Evolutionary conservation across 2,113 vertebrate species (phyloP), one percentile per base, ranked within the genome.

Genomic region (Pardalotus punctatus): DNA sequence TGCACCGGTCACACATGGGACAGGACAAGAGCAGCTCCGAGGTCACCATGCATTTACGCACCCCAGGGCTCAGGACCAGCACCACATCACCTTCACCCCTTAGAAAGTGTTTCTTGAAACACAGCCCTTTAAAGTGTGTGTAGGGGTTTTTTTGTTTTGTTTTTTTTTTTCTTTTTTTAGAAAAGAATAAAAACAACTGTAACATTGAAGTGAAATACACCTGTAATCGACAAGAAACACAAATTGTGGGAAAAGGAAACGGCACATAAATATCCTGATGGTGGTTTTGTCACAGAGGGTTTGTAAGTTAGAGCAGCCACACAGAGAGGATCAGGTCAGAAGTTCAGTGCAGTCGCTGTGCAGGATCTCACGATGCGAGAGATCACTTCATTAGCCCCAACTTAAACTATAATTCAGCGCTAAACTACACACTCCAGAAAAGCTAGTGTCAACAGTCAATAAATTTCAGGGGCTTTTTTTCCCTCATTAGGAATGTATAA

Each of bases 201-300:
- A 4, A 14, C 12, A 0, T 0, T 9, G 70, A 8, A 8, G 16
- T 43, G 14, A 19, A 31, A 12, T 1, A 1, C 1, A 0, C 20
- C 5, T 14, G 53, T 3, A 4, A 28, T 2, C 6, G 3, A 6
- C 22, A 28, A 47, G 45, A 36, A 60, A 11, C 29, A 3, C 2
- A 18, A 38, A 31, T 3, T 0, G 29, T 31, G 3, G 57, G 14
- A 21, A 51, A 40, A 23, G 38, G n/a, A 28, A 77, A 3, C 0
- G 3, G 2, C 33, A 0, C 36, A 0, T 3, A 0, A 2, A 0
- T 6, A 2, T n/a, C 17, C 35, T 2, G 16, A 0, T 1, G 27
- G 15, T 19, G 70, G 0, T 17, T 8, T 3, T 24, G 0, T 22
- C 29, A 0, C 51, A 5, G 3, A 2, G 38, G 16, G 25, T 8